These are phyloP conservation scores for Diadegma fenestrale DNA, from an alignment of 2,888 invertebrate genomes.

Conservation along the genomic window DNA sequence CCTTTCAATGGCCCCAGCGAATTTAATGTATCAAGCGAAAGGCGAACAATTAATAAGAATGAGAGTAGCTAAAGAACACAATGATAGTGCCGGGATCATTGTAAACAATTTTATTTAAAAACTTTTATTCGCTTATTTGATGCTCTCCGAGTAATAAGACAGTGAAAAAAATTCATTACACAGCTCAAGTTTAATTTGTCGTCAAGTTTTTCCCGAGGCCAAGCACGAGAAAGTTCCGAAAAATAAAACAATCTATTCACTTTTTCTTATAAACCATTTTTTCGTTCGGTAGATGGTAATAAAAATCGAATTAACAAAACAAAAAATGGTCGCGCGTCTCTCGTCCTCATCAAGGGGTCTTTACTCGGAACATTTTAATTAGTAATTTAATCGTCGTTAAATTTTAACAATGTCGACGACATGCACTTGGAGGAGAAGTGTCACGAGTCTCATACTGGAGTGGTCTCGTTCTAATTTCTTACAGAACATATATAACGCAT, in stretches of 20 bases:
- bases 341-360: background rate
- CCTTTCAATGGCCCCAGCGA: background rate
- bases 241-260: no score
- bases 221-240: no score
- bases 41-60: background rate
- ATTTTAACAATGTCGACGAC: background rate
- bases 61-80: background rate
- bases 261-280: no score
- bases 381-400: background rate
- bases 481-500: background rate
- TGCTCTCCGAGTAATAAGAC: no score
- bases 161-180: background rate
- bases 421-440: background rate
- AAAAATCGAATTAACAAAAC: no score
- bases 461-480: constrained; percentile 1
- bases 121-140: no score
- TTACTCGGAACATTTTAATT: background rate
- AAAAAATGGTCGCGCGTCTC: background rate
- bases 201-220: no score
- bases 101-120: no score
- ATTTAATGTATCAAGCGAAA: background rate
- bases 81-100: background rate
- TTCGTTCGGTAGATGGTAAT: no score
- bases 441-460: constrained; percentile 1
- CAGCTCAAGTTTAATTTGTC: background rate